phyloP scores from a whole-genome alignment of 2,797 vertebrate genomes.

The Halcyon badia region DNA sequence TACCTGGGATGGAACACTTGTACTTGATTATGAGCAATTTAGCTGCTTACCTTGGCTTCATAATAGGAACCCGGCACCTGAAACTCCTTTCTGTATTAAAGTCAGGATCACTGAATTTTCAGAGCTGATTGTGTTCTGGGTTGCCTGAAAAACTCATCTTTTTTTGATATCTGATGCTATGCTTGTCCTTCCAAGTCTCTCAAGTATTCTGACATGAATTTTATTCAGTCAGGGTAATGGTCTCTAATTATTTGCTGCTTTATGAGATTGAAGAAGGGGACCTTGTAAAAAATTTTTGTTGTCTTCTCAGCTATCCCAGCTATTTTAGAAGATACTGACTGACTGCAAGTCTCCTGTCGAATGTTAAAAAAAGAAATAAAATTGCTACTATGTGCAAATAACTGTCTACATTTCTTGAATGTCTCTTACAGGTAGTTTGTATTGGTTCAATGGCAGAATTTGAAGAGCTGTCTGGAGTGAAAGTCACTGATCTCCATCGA shows the following conservation, averaged over 20 bases:
- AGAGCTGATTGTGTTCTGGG: neutral
- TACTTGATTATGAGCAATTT: neutral
- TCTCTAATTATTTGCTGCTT: neutral
- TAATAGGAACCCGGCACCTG: neutral
- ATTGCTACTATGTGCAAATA: neutral
- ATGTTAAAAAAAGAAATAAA: neutral
- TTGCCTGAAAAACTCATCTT: neutral
- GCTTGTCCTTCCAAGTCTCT: neutral
- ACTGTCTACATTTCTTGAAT: neutral
- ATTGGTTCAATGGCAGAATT: slow-evolving; percentile 92
- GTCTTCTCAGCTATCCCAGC: neutral
- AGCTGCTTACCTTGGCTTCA: neutral
- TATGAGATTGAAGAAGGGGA: neutral
- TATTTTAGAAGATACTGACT: neutral
- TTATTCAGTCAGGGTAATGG: neutral
- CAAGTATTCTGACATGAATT: neutral
- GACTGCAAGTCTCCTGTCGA: neutral
- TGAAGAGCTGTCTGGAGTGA: slow-evolving; percentile 89
- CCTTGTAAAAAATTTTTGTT: neutral
- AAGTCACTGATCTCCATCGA: slow-evolving; percentile 93
- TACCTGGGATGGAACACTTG: neutral
- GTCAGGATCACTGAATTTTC: neutral
- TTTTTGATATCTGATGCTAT: neutral
- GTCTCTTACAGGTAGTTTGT: slow-evolving; percentile 89
- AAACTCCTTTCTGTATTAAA: neutral